Evolutionary conservation across 2,888 invertebrate genomes (phyloP), one percentile per base, ranked within the genome.

Genomic region (Campoplex nolae): DNA sequence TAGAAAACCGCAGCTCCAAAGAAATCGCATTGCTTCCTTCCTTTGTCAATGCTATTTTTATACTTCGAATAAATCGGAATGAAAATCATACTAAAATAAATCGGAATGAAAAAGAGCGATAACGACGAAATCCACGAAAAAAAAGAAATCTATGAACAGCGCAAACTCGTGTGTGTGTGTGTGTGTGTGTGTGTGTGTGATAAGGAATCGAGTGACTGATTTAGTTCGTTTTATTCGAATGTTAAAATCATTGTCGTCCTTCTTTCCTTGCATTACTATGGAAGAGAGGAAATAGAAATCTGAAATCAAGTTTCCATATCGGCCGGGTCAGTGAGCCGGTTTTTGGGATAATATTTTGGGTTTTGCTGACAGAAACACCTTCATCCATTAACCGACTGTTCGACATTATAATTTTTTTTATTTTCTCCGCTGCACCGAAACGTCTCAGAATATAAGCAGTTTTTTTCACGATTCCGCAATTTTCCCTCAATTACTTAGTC

Each of bases 401-500:
- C 32, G 62, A 32, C 51, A 32, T 7, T 7, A 32, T 18, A 18
- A 48, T n/a, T 8, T 32, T 48, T 28, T 8, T 32, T 35, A 42
- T 9, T 16, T 18, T 3, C 16, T 23, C 9, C 3, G 32, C 18
- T 48, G 9, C 51, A 18, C 18, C 32, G 71, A 51, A 38, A 6
- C 48, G 32, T 32, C 16, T 18, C 23, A 70, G 16, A 45, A 70
- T n/a, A 35, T 16, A 16, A 48, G 48, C 45, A 28, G 18, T 28
- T 23, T 23, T 23, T 38, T 38, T 6, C 38, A 38, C 38, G 6
- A 51, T 32, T 71, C 9, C 51, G 18, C 32, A 13, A 48, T 51
- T 71, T 51, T 71, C 48, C 9, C 9, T 51, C 74, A 54, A 74
- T 56, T 35, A 74, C 51, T 71, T 28, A 71, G 48, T 71, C 48